A percentile compares a stretch with the other conserved stretches of the same genome.
Evolutionary conservation across 1,140 invertebrate species (phyloP).

Genomic region (Matsumurasca onukii): DNA sequence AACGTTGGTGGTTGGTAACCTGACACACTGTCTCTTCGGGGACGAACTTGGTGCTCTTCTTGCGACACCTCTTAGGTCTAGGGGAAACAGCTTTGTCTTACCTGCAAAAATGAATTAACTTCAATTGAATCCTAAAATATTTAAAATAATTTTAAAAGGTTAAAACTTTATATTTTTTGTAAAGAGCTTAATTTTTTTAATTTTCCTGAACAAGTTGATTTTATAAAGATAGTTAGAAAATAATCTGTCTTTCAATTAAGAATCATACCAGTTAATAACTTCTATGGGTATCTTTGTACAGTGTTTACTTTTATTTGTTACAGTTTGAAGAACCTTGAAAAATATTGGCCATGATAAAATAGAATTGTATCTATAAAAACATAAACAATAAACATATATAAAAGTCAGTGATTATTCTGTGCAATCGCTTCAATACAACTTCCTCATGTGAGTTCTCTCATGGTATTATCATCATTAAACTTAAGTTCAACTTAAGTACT

Average conservation of each 20-base stretch:
- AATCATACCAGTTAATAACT: not conserved
- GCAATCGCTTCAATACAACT: too few species aligned
- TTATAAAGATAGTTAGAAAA: not conserved
- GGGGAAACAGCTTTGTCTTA: conserved; percentile 10
- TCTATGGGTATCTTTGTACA: not conserved
- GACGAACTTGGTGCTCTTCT: not conserved
- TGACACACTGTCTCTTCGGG: not conserved
- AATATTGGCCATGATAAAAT: too few species aligned
- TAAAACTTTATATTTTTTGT: not conserved
- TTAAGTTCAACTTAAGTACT: too few species aligned
- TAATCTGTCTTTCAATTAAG: not conserved
- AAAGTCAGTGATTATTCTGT: too few species aligned
- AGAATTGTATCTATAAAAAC: too few species aligned
- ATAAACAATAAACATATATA: too few species aligned
- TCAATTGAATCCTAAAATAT: not conserved
- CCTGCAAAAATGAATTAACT: not conserved
- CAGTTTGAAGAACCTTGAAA: too few species aligned
- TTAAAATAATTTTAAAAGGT: not conserved
- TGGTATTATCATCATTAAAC: too few species aligned
- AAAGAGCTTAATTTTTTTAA: not conserved
- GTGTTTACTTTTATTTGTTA: not conserved
- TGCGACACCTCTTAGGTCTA: not conserved
- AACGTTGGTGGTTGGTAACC: not conserved
- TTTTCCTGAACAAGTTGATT: too few species aligned
- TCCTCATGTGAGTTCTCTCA: too few species aligned